Percentiles rank a stretch among this genome's conserved stretches.
Evolutionary conservation across 2,113 vertebrate genomes (phyloP).

Genomic region (Proterorhinus semilunaris): DNA sequence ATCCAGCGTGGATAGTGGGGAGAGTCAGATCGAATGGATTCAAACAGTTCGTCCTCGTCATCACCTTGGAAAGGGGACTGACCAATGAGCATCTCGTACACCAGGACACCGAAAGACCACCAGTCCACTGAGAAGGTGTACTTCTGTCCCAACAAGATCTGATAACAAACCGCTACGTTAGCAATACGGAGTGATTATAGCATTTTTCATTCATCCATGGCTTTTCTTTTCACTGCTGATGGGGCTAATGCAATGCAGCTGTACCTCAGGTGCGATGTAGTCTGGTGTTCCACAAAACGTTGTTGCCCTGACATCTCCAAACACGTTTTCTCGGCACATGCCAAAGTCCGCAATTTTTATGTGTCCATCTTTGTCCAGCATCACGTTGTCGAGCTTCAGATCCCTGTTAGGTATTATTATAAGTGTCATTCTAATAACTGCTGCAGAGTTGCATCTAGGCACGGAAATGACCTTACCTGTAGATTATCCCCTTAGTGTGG

Average conservation of each 20-base stretch:
- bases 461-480: conserved; percentile 79
- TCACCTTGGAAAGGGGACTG: conserved; percentile 98
- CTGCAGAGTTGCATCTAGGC: background rate
- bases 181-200: background rate
- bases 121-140: conserved; percentile 98
- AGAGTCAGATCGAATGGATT: conserved; percentile 89
- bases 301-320: conserved; percentile 82
- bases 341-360: conserved; percentile 98
- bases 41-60: conserved; percentile 95
- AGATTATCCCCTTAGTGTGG: conserved; percentile 92
- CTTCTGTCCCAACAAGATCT: conserved; percentile 91
- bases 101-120: conserved; percentile 97
- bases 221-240: background rate
- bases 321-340: conserved; percentile 95
- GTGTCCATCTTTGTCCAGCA: conserved; percentile 92
- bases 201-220: background rate
- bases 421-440: background rate
- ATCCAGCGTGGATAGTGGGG: conserved; percentile 96
- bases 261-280: conserved; percentile 90
- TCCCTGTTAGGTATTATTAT: conserved; percentile 76
- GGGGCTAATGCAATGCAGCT: background rate
- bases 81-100: conserved; percentile 98
- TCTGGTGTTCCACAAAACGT: conserved; percentile 98
- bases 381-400: conserved; percentile 96
- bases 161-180: conserved; percentile 14